A percentile compares a stretch with the other conserved stretches of the same genome.
phyloP scores from a whole-genome alignment of 1,140 invertebrate genomes.

The Drosophila arawakana region DNA sequence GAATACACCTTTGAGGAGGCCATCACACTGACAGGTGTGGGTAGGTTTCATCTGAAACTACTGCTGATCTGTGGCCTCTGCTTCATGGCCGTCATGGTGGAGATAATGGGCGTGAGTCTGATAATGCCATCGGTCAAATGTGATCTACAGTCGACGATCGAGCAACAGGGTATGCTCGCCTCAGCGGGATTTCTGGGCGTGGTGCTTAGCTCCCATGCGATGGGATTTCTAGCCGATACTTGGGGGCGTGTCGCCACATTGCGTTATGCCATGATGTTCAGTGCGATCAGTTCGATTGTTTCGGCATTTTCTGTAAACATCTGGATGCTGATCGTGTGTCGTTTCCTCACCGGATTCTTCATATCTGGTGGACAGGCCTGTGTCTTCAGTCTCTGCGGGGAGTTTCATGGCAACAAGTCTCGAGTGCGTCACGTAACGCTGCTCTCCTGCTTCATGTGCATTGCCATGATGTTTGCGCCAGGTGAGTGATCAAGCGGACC shows the following conservation, averaged over 20 bases:
- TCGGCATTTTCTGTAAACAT: constrained; percentile 90
- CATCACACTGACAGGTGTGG: constrained; percentile 62
- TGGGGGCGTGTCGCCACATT: constrained; percentile 89
- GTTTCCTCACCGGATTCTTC: constrained; percentile 90
- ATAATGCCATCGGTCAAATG: constrained; percentile 84
- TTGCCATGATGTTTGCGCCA: constrained; percentile 88
- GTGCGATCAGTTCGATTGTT: constrained; percentile 87
- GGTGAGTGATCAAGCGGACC: constrained; percentile 83
- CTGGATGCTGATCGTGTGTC: constrained; percentile 88
- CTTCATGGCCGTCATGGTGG: constrained; percentile 80
- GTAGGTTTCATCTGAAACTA: constrained; percentile 70
- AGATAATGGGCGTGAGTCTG: constrained; percentile 74
- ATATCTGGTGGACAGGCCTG: constrained; percentile 88
- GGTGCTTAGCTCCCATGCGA: constrained; percentile 87
- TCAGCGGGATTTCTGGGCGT: constrained; percentile 89
- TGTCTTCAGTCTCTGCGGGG: constrained; percentile 88
- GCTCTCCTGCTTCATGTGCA: constrained; percentile 88
- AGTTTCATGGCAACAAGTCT: constrained; percentile 86
- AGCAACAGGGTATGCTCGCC: constrained; percentile 88
- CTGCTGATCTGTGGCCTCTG: constrained; percentile 73
- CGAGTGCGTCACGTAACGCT: constrained; percentile 85
- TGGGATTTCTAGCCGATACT: constrained; percentile 92
- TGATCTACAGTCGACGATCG: constrained; percentile 87
- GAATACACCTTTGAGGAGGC: constrained; percentile 86
- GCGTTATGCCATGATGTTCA: constrained; percentile 88